Conservation (phyloP, 1,140 invertebrate genomes). For the Agraylea sexmaculata region DNA sequence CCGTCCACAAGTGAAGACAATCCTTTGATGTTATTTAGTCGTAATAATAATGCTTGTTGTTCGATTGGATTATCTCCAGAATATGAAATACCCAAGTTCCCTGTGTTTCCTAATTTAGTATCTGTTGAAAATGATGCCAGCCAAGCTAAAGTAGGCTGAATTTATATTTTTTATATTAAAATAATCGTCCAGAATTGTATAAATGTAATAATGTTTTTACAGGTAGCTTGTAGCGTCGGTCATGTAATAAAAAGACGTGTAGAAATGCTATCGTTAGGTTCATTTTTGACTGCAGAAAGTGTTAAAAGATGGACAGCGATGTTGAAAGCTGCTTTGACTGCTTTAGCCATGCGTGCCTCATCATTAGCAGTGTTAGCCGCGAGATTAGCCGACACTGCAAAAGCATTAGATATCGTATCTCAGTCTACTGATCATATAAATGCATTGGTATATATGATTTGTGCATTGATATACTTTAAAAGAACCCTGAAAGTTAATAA, state of each 20-base stretch:
- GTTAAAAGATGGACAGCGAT: constrained; percentile 32
- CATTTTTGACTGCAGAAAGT: constrained; percentile 28
- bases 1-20: constrained; percentile 56
- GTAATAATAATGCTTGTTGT: constrained; percentile 65
- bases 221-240: constrained; percentile 68
- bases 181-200: too few relatives aligned
- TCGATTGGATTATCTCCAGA: constrained; percentile 49
- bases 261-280: constrained; percentile 40
- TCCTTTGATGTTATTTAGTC: constrained; percentile 73
- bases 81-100: constrained; percentile 67
- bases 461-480: background rate
- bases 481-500: background rate
- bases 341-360: constrained; percentile 22
- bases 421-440: constrained; percentile 17
- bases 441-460: constrained; percentile 7
- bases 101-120: constrained; percentile 64
- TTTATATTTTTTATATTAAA: too few relatives aligned
- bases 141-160: constrained; percentile 56
- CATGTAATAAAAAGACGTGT: constrained; percentile 72
- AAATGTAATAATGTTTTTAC: constrained; percentile 9
- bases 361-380: constrained; percentile 23
- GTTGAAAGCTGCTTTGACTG: constrained; percentile 24
- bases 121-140: constrained; percentile 82
- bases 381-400: constrained; percentile 19
- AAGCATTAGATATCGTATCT: constrained; percentile 20